These are phyloP conservation scores for Dicranocentrus wangi DNA, from an alignment of 2,888 invertebrate genomes.

Conservation along the genomic window DNA sequence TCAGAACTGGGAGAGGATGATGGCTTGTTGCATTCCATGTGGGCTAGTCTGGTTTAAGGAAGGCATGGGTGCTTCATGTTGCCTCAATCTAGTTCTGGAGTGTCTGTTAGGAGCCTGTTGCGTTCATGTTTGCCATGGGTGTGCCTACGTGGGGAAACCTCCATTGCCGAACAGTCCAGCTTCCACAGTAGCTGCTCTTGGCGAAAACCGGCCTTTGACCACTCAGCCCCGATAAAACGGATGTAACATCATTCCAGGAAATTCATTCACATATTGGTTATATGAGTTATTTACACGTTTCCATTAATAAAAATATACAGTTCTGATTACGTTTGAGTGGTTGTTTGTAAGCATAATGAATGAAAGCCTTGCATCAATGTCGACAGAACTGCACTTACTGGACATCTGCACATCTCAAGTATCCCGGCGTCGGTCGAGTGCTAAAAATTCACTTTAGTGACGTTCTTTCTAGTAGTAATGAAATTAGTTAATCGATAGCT, in stretches of 20 bases:
- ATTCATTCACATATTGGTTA: too few relatives aligned
- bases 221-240: not conserved
- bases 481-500: too few relatives aligned
- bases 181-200: constrained; percentile 17
- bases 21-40: constrained; percentile 60
- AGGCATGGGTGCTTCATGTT: constrained; percentile 45
- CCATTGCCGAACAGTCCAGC: constrained; percentile 32
- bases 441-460: too few relatives aligned
- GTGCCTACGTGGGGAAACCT: constrained; percentile 45
- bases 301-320: too few relatives aligned
- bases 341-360: too few relatives aligned
- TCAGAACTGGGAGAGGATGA: constrained; percentile 56
- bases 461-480: too few relatives aligned
- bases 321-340: too few relatives aligned
- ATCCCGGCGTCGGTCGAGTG: too few relatives aligned
- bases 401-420: too few relatives aligned
- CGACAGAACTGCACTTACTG: too few relatives aligned
- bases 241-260: not conserved
- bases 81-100: constrained; percentile 31
- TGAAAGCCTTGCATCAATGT: too few relatives aligned
- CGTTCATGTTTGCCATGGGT: constrained; percentile 63
- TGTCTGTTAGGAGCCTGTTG: not conserved
- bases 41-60: constrained; percentile 65
- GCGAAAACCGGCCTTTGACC: not conserved
- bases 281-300: too few relatives aligned